Conservation (phyloP, 1,140 invertebrate species). For the Anthonomus grandis region DNA sequence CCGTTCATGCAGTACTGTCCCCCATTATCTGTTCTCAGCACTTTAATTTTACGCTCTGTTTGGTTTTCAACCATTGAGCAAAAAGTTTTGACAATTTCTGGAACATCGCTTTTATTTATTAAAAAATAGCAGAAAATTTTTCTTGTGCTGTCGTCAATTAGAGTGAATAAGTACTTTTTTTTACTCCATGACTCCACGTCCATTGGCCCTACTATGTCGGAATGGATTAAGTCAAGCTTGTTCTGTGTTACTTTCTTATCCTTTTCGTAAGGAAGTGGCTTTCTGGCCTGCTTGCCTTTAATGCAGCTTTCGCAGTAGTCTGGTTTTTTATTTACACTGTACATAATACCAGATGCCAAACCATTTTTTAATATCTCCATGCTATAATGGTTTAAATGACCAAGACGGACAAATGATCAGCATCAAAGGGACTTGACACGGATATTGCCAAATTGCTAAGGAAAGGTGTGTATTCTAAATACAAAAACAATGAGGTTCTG, state of each 20-base stretch:
- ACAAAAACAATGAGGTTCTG: too few relatives aligned
- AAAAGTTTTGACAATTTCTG: slow-evolving; percentile 30
- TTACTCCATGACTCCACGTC: slow-evolving; percentile 28
- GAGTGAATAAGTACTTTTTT: slow-evolving; percentile 44
- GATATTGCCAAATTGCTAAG: too few relatives aligned
- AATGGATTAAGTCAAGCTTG: slow-evolving; percentile 26
- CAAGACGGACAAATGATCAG: too few relatives aligned
- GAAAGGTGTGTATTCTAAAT: too few relatives aligned
- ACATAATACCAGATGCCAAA: slow-evolving; percentile 14
- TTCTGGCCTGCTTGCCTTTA: slow-evolving; percentile 26
- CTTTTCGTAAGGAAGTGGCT: slow-evolving; percentile 20
- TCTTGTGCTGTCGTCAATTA: slow-evolving; percentile 47
- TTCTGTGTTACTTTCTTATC: slow-evolving; percentile 16
- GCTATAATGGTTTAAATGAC: too few relatives aligned
- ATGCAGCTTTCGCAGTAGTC: slow-evolving; percentile 23
- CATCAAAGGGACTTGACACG: too few relatives aligned
- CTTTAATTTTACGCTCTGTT: slow-evolving; percentile 33
- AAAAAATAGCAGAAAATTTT: slow-evolving; percentile 42
- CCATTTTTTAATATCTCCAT: too few relatives aligned
- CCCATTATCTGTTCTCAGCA: slow-evolving; percentile 39
- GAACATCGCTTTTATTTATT: slow-evolving; percentile 38
- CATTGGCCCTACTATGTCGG: slow-evolving; percentile 29
- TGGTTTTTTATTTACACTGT: slow-evolving; percentile 8
- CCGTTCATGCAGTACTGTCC: slow-evolving; percentile 39
- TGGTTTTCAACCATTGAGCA: slow-evolving; percentile 44